Conservation (phyloP, 1,140 invertebrate genomes). For the Doryteuthis pealeii region DNA sequence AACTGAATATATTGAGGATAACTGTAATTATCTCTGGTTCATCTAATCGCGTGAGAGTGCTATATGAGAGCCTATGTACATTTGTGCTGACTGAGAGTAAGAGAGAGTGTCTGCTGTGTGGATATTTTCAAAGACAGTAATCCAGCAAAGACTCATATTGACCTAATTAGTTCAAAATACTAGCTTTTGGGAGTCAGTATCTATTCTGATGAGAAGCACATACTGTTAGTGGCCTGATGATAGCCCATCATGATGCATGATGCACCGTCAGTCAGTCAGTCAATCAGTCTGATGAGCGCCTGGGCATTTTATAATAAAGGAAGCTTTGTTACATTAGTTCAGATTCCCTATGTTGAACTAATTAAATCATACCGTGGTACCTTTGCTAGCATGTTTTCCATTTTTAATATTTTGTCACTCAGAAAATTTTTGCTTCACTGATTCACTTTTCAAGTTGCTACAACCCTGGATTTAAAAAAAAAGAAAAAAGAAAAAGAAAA, state of each 20-base stretch:
- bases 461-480: too few relatives aligned
- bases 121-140: conserved; percentile 8
- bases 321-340: conserved; percentile 11
- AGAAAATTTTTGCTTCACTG: conserved; percentile 1
- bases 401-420: conserved; percentile 9
- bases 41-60: conserved; percentile 4
- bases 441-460: conserved; percentile 7
- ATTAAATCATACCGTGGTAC: conserved; percentile 6
- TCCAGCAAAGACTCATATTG: conserved; percentile 9
- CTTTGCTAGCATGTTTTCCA: conserved; percentile 9
- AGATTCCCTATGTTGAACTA: conserved; percentile 4
- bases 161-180: conserved; percentile 6
- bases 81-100: not conserved
- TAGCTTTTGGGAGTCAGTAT: conserved; percentile 8
- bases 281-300: too few relatives aligned
- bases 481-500: too few relatives aligned
- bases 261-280: conserved; percentile 5
- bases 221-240: conserved; percentile 2
- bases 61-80: conserved; percentile 9
- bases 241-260: not conserved
- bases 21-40: conserved; percentile 11
- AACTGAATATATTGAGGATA: conserved; percentile 12
- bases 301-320: conserved; percentile 5
- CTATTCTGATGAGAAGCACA: conserved; percentile 1
- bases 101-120: conserved; percentile 2